Evolutionary conservation across 2,888 invertebrate species (phyloP).

Genomic region (Rugalucina vietnamica): DNA sequence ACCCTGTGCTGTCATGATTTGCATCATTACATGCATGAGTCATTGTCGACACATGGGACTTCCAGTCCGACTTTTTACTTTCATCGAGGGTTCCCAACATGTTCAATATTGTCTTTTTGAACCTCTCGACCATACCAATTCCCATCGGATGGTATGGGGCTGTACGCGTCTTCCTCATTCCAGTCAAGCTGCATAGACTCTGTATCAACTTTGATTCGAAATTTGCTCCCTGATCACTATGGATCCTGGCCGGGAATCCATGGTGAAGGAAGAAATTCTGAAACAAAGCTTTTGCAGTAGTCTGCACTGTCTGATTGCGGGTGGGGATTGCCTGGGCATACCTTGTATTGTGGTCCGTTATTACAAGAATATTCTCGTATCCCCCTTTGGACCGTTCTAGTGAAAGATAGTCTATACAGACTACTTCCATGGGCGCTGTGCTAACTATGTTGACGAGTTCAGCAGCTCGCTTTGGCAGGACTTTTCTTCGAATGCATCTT

Average conservation of each 20-base stretch:
- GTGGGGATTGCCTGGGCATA: conserved; percentile 14
- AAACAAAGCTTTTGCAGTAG: conserved; percentile 9
- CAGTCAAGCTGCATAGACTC: not conserved
- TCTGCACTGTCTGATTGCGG: conserved; percentile 3
- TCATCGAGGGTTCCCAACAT: conserved; percentile 18
- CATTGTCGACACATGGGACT: not conserved
- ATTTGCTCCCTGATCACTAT: conserved; percentile 19
- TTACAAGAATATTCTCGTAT: conserved; percentile 3
- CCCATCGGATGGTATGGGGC: conserved; percentile 19
- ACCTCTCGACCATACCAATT: conserved; percentile 13
- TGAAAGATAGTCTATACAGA: conserved; percentile 25
- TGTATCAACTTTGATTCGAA: conserved; percentile 21
- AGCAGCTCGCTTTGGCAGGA: not conserved
- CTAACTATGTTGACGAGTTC: conserved; percentile 16
- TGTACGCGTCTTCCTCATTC: conserved; percentile 14
- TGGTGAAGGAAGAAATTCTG: conserved; percentile 15
- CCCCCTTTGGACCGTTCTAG: conserved; percentile 6
- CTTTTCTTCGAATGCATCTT: conserved; percentile 24
- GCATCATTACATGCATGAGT: conserved; percentile 5
- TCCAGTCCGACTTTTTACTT: conserved; percentile 1
- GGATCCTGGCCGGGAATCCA: conserved; percentile 14
- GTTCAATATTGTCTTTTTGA: conserved; percentile 12
- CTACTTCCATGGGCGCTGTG: conserved; percentile 21
- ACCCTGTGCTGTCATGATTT: not conserved
- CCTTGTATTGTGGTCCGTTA: conserved; percentile 14